Evolutionary conservation across 1,140 invertebrate genomes (phyloP).

Genomic region (Brachionus asplanchnoidis): DNA sequence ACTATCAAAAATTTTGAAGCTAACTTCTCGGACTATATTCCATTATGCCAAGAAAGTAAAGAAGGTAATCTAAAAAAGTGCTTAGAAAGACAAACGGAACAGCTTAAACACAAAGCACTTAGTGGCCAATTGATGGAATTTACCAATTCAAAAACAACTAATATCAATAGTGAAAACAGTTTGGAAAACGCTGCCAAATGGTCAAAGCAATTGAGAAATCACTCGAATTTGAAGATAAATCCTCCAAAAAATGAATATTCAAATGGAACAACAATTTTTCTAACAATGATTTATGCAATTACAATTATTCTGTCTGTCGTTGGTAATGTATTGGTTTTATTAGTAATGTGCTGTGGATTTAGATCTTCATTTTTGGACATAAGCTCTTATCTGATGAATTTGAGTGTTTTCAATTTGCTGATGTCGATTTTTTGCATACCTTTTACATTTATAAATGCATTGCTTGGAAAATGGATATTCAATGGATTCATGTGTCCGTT

Average conservation of each 20-base stretch:
- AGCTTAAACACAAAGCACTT: neutral
- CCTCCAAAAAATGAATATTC: neutral
- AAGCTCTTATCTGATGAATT: slow-evolving; percentile 12
- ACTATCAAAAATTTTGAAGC: slow-evolving; percentile 3
- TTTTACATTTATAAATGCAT: neutral
- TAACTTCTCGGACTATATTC: neutral
- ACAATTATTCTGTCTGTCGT: neutral
- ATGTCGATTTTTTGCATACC: slow-evolving; percentile 36
- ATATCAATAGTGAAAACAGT: neutral
- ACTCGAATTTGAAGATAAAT: neutral
- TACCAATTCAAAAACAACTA: neutral
- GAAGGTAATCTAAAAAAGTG: neutral
- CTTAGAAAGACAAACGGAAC: neutral
- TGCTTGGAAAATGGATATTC: slow-evolving; percentile 26
- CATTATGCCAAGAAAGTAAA: neutral
- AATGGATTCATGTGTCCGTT: slow-evolving; percentile 15
- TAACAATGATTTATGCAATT: neutral
- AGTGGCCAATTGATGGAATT: neutral
- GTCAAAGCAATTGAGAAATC: neutral
- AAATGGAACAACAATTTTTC: neutral
- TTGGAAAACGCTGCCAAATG: neutral
- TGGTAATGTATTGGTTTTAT: neutral
- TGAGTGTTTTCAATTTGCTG: neutral
- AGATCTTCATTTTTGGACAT: slow-evolving; percentile 30
- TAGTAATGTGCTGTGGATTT: slow-evolving; percentile 28